Conservation (phyloP, 2,888 invertebrate species). For the Acleris literana region DNA sequence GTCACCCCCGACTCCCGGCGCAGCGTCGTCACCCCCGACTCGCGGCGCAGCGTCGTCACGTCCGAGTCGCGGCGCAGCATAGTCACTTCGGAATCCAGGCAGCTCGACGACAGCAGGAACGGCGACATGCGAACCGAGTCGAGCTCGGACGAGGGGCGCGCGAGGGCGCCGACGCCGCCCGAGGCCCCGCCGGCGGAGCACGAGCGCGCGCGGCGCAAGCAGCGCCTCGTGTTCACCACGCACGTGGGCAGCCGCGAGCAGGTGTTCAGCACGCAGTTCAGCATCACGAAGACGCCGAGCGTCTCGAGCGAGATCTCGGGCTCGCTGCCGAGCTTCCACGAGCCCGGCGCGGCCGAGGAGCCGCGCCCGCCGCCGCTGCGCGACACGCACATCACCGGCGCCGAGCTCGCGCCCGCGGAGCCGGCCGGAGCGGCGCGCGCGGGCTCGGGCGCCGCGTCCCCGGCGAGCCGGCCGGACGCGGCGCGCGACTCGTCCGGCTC, state of each 20-base stretch:
- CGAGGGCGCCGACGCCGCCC: constrained; percentile 35
- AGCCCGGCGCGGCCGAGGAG: constrained; percentile 85
- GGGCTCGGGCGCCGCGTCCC: constrained; percentile 42
- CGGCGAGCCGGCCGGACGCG: constrained; percentile 45
- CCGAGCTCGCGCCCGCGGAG: constrained; percentile 41
- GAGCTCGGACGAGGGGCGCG: constrained; percentile 32
- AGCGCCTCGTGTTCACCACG: constrained; percentile 86
- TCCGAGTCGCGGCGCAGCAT: constrained; percentile 14
- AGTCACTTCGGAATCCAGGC: constrained; percentile 25
- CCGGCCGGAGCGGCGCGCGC: constrained; percentile 34
- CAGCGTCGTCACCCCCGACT: constrained; percentile 19
- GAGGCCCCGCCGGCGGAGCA: constrained; percentile 20
- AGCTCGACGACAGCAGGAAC: constrained; percentile 23
- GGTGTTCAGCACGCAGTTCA: constrained; percentile 86
- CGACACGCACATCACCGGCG: constrained; percentile 44
- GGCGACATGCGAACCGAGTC: constrained; percentile 32
- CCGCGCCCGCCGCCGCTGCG: constrained; percentile 38
- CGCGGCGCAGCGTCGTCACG: constrained; percentile 14
- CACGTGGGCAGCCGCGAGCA: constrained; percentile 87
- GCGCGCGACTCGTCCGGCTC: constrained; percentile 86
- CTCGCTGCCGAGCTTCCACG: constrained; percentile 70
- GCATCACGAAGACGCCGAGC: constrained; percentile 86
- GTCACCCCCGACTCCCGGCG: constrained; percentile 9
- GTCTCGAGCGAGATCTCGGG: constrained; percentile 85
- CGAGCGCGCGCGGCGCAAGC: constrained; percentile 51